These are phyloP conservation scores for Macrostomum lignano DNA, from an alignment of 1,140 invertebrate genomes.

Conservation along the genomic window DNA sequence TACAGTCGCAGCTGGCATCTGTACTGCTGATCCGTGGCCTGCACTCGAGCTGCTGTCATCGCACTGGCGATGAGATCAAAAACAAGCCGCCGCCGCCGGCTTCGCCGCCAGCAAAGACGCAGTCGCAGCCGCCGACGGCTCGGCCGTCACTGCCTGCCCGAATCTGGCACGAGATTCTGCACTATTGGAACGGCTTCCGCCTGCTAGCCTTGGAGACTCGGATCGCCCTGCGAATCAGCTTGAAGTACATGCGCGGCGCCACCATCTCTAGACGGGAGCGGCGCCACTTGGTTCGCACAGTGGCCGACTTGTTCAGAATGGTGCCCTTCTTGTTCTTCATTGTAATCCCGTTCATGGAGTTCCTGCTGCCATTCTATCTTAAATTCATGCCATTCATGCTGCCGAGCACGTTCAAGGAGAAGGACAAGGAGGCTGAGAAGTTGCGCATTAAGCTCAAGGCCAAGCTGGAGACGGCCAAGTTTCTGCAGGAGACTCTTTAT, in stretches of 20 bases:
- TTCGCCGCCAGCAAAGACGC: no score
- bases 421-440: slow-evolving; percentile 40
- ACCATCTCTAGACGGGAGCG: slow-evolving; percentile 61
- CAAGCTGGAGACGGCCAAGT: slow-evolving; percentile 93
- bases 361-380: slow-evolving; percentile 64
- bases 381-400: slow-evolving; percentile 90
- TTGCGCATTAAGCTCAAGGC: slow-evolving; percentile 41
- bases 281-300: slow-evolving; percentile 56
- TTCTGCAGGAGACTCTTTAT: slow-evolving; percentile 63
- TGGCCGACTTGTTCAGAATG: slow-evolving; percentile 75
- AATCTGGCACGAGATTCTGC: slow-evolving; percentile 25
- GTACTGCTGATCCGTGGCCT: no score
- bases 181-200: slow-evolving; percentile 91
- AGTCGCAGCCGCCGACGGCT: no score
- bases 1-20: no score
- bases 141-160: no score
- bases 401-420: slow-evolving; percentile 81
- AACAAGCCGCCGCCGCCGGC: no score
- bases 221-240: slow-evolving; percentile 47
- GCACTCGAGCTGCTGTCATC: no score
- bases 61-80: no score
- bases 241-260: slow-evolving; percentile 52
- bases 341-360: slow-evolving; percentile 88
- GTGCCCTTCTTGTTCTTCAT: slow-evolving; percentile 92
- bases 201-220: slow-evolving; percentile 66